phyloP scores from a whole-genome alignment of 2,113 vertebrate genomes.

The Leptosomus discolor region DNA sequence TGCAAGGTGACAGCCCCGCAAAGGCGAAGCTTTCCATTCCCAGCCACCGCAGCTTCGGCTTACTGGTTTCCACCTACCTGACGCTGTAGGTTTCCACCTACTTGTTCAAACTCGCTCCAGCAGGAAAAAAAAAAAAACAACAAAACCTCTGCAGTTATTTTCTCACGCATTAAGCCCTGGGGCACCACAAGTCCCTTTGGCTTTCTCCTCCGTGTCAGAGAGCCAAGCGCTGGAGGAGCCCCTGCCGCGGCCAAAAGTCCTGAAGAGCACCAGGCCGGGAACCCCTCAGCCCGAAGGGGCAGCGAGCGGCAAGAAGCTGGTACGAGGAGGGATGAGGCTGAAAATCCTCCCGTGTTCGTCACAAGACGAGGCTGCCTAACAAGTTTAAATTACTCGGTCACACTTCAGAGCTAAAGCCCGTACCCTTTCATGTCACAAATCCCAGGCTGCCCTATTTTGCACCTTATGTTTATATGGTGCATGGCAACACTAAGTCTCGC shows the following conservation, averaged over 20 bases:
- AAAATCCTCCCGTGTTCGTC: neutral
- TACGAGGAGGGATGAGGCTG: neutral
- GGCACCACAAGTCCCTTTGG: neutral
- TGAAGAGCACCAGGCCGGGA: accelerated
- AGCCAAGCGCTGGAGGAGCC: neutral
- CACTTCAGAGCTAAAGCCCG: neutral
- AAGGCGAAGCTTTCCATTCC: accelerated
- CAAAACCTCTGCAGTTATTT: accelerated
- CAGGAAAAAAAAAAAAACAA: no score
- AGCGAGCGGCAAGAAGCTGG: neutral
- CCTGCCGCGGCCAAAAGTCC: accelerated
- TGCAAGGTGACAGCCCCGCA: neutral
- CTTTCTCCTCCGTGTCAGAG: neutral
- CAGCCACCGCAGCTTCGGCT: neutral
- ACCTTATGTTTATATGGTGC: neutral
- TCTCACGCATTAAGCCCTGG: accelerated
- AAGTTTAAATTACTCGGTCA: neutral
- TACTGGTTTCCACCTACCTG: neutral
- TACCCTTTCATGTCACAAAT: neutral
- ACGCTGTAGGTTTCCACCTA: no score
- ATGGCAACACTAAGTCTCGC: neutral
- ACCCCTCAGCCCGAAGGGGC: neutral
- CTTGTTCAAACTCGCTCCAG: neutral
- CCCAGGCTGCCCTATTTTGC: neutral
- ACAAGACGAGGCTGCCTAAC: neutral